Evolutionary conservation across 2,888 invertebrate species (phyloP), one percentile per base, ranked within the genome.

Genomic region (Leptopilina myrica): DNA sequence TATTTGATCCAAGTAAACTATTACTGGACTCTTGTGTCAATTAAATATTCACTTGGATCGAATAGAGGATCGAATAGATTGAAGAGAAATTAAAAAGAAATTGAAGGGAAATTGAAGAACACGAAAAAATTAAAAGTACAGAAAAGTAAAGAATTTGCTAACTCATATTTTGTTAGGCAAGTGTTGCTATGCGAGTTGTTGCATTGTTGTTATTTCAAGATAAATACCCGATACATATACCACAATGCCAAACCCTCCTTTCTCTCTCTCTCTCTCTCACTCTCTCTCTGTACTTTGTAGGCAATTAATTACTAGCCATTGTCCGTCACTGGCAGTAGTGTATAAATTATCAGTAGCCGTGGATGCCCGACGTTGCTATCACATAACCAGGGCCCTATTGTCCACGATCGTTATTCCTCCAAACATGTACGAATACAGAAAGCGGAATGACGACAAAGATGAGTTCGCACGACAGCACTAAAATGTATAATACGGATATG

Each of bases 261-360:
- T 33, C 33, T 33, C 33, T 33, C 33, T 33, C 33, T 33, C 33
- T 33, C 33, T 2, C 33, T 26, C 26, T 26, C 26, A 83, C 83
- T 86, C 86, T 82, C 85, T 82, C 85, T 84, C 84, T 84, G 86
- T 87, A 89, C 86, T 89, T 88, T 86, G 89, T 89, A 86, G 88
- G 86, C 87, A 87, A 89, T 89, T 89, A 89, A 89, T 89, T 89
- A 89, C 88, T 84, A 81, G 81, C 85, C 85, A 89, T 89, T 89
- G 89, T 89, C 87, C 86, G 88, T 89, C 88, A 88, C 84, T 83
- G 86, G 84, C 88, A 85, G 88, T 87, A 85, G 86, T 87, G 84
- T 88, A 89, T 88, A 88, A 87, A 87, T 89, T 88, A 88, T 88
- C 88, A 87, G 88, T 86, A 87, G 87, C 80, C 87, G 86, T 86